Percentiles rank a stretch among this genome's conserved stretches.
Conservation (phyloP, 2,888 invertebrate genomes). For the Apamea anceps region DNA sequence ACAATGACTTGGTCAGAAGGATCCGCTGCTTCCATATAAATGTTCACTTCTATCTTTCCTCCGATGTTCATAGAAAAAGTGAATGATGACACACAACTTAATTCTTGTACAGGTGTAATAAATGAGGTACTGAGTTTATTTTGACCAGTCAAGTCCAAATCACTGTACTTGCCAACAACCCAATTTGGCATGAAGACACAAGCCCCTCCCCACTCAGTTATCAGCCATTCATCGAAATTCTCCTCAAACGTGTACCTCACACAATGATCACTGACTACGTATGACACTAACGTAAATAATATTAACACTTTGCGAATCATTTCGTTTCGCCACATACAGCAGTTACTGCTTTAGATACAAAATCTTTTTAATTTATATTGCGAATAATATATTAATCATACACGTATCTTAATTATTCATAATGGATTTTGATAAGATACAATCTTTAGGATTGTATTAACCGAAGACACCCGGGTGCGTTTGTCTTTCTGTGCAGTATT, state of each 20-base stretch:
- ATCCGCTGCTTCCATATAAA: constrained; percentile 15
- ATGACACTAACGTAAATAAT: constrained; percentile 52
- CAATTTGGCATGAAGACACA: constrained; percentile 65
- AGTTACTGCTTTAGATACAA: constrained; percentile 55
- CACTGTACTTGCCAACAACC: constrained; percentile 61
- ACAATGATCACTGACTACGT: constrained; percentile 71
- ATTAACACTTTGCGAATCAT: constrained; percentile 63
- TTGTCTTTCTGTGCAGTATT: constrained; percentile 11
- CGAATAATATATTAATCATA: constrained; percentile 50
- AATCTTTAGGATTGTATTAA: constrained; percentile 36
- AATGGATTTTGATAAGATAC: constrained; percentile 50
- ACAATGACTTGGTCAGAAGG: not conserved
- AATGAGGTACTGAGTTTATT: constrained; percentile 66
- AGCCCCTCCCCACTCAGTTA: constrained; percentile 54
- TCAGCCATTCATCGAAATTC: constrained; percentile 69
- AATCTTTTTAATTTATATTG: constrained; percentile 64
- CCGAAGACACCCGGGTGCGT: constrained; percentile 18
- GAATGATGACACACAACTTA: constrained; percentile 44
- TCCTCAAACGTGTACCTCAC: constrained; percentile 72
- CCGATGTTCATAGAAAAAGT: not conserved
- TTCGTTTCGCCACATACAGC: constrained; percentile 46
- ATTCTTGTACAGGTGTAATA: constrained; percentile 61
- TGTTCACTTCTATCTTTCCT: constrained; percentile 22
- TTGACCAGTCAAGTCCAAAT: constrained; percentile 50
- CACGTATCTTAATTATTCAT: constrained; percentile 59